phyloP scores from a whole-genome alignment of 1,140 invertebrate genomes.

The Microplitis demolitor region DNA sequence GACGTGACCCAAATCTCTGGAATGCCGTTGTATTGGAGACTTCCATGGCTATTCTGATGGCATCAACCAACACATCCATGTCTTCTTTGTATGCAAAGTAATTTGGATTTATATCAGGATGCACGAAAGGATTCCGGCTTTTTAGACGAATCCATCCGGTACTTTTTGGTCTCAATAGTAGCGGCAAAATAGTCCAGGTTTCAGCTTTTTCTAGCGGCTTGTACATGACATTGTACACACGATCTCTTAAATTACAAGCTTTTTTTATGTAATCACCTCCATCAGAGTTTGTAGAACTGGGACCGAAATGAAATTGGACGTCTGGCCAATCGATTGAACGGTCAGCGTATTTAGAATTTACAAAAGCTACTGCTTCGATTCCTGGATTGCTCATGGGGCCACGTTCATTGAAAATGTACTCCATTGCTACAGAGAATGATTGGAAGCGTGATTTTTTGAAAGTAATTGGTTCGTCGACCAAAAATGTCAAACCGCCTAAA shows the following conservation, averaged over 20 bases:
- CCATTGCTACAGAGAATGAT: slow-evolving; percentile 75
- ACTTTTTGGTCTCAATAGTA: slow-evolving; percentile 82
- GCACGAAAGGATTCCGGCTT: slow-evolving; percentile 77
- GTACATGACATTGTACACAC: slow-evolving; percentile 83
- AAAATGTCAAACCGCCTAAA: slow-evolving; percentile 79
- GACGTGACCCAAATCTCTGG: slow-evolving; percentile 77
- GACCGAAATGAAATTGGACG: slow-evolving; percentile 85
- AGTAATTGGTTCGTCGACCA: slow-evolving; percentile 79
- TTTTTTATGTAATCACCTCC: slow-evolving; percentile 76
- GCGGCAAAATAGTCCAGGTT: slow-evolving; percentile 82
- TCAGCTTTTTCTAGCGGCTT: slow-evolving; percentile 78
- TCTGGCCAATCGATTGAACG: slow-evolving; percentile 77
- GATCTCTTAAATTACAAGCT: slow-evolving; percentile 76
- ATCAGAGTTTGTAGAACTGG: slow-evolving; percentile 81
- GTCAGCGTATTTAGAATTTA: slow-evolving; percentile 83
- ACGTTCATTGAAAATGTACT: slow-evolving; percentile 79
- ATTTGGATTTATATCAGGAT: slow-evolving; percentile 89
- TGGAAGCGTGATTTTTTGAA: slow-evolving; percentile 80
- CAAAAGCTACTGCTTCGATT: slow-evolving; percentile 81
- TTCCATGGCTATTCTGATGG: slow-evolving; percentile 80
- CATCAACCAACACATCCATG: slow-evolving; percentile 75
- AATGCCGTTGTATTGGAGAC: slow-evolving; percentile 81
- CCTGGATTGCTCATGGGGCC: slow-evolving; percentile 81
- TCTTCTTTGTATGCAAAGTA: slow-evolving; percentile 85
- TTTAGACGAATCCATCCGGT: slow-evolving; percentile 79